Evolutionary conservation across 1,140 invertebrate genomes (phyloP), one percentile per base, ranked within the genome.

Genomic region (Penaeus vannamei): DNA sequence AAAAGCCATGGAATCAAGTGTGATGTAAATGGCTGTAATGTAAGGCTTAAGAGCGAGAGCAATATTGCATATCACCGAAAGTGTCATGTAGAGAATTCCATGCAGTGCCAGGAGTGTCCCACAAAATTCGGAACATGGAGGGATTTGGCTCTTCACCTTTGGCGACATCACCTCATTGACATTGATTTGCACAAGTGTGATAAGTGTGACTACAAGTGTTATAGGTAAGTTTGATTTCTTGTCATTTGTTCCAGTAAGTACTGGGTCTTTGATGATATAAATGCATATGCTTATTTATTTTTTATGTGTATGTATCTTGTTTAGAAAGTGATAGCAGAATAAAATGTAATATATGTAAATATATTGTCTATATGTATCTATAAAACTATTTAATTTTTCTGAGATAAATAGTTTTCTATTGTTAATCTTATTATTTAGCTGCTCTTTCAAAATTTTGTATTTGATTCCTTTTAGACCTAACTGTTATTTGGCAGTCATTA

Each of bases 21-120:
- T 87, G 87, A 91, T 80, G 86, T 91, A 66, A 91, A 93, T 80
- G 91, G 91, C 36, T 94, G 94, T 91, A 93, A 93, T 88, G 92
- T 94, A 5, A 88, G 92, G 46, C 93, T 95, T 82, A 92, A 92
- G 86, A 93, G 93, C 59, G 85, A 92, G 8, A 93, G 93, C 46
- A 94, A 94, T 90, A 92, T 95, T 64, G 92, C 94, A 8, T 94
- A 94, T 91, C 95, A 95, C 91, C 91, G 93, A 10, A 94, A 94
- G 84, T 96, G 96, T 91, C 96, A 97, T 92, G 79, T 88, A 42
- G 85, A 91, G 62, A 84, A 89, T 22, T 93, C 94, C 32, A 95
- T 96, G 90, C 92, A 93, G 20, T 97, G 96, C 93, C 94, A 94
- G 1, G 95, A 96, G 92, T 97, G 96, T 92, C 91, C 92, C 1